A percentile compares a stretch with the other conserved stretches of the same genome.
phyloP scores from a whole-genome alignment of 2,888 invertebrate genomes.

The Lasioglossum malachurum region DNA sequence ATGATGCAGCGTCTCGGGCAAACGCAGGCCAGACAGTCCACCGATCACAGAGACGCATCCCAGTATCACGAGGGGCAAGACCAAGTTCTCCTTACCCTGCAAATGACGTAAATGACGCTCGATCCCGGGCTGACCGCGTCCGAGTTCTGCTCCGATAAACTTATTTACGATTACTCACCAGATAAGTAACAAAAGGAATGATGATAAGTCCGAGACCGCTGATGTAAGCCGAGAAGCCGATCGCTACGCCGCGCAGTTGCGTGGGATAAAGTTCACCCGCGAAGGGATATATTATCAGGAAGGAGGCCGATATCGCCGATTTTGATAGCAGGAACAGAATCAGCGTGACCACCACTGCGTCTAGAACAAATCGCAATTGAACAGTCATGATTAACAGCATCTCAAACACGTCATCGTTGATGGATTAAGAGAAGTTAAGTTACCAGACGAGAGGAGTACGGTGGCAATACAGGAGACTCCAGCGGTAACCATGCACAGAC shows the following conservation, averaged over 20 bases:
- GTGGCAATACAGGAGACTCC: slow-evolving; percentile 94
- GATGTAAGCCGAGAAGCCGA: slow-evolving; percentile 96
- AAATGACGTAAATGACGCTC: slow-evolving; percentile 24
- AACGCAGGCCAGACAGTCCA: slow-evolving; percentile 91
- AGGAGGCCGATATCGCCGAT: slow-evolving; percentile 95
- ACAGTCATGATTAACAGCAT: background rate
- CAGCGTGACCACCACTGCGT: slow-evolving; percentile 91
- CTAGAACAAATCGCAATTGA: slow-evolving; percentile 83
- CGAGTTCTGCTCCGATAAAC: background rate
- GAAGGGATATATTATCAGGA: slow-evolving; percentile 96
- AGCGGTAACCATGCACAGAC: slow-evolving; percentile 89
- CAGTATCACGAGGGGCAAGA: slow-evolving; percentile 94
- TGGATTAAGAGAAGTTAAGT: slow-evolving; percentile 40
- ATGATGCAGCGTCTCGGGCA: slow-evolving; percentile 94
- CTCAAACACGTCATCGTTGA: background rate
- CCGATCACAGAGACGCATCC: slow-evolving; percentile 93
- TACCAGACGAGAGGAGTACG: slow-evolving; percentile 92
- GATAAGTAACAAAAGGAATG: slow-evolving; percentile 95
- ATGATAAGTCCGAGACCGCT: slow-evolving; percentile 95
- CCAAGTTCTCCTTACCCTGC: slow-evolving; percentile 93
- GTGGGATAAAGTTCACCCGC: slow-evolving; percentile 97
- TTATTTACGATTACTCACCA: slow-evolving; percentile 87
- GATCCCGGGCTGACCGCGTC: background rate
- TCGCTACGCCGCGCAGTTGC: slow-evolving; percentile 94
- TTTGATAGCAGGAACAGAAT: slow-evolving; percentile 93